Conservation (phyloP, 1,140 invertebrate species). For the fruit fly (Drosophila melanogaster) region Release_6_plus_ISO1_MT NT_037436.4:22016001-22016500, state of each 20-base stretch:
- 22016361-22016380: too few species aligned
- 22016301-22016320: too few species aligned
- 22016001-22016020: slow-evolving; percentile 46
- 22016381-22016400: too few species aligned
- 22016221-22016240: neutral
- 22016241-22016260: neutral
- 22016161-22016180: neutral
- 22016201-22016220: neutral
- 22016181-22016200: neutral
- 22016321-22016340: neutral
- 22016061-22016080: slow-evolving; percentile 45
- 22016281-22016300: too few species aligned
- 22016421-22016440: too few species aligned
- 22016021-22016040: slow-evolving; percentile 76
- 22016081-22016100: slow-evolving; percentile 55
- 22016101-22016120: neutral
- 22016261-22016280: too few species aligned
- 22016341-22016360: neutral
- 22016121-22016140: neutral
- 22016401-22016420: too few species aligned
- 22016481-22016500: too few species aligned
- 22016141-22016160: neutral
- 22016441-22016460: slow-evolving; percentile 15
- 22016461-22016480: slow-evolving; percentile 18
- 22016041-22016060: slow-evolving; percentile 53